Conservation (phyloP, 2,888 invertebrate genomes). For the Tyria jacobaeae region DNA sequence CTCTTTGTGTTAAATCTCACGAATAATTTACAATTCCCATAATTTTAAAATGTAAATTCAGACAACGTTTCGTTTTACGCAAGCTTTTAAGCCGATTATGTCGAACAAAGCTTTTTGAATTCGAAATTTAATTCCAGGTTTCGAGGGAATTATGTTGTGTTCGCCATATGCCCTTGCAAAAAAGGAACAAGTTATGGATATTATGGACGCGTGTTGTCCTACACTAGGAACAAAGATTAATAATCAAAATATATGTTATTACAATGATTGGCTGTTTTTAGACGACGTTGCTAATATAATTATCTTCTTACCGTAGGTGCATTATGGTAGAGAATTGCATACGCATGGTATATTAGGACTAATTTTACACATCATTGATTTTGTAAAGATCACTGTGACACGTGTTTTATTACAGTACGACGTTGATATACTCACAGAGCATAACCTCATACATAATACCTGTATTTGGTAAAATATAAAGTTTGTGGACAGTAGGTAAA, state of each 20-base stretch:
- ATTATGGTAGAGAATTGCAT: background rate
- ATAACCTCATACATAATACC: background rate
- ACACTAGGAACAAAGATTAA: slow-evolving; percentile 13
- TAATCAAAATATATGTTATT: slow-evolving; percentile 17
- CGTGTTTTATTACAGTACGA: slow-evolving; percentile 29
- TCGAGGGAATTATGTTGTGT: slow-evolving; percentile 11
- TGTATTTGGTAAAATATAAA: no score
- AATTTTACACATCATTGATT: slow-evolving; percentile 35
- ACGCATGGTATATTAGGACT: background rate
- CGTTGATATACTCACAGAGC: slow-evolving; percentile 14
- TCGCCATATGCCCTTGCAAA: slow-evolving; percentile 15
- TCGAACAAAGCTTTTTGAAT: slow-evolving; percentile 9
- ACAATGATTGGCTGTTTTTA: slow-evolving; percentile 19
- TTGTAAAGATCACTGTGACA: slow-evolving; percentile 31
- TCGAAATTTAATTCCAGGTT: background rate
- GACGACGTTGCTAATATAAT: slow-evolving; percentile 1
- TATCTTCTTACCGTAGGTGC: background rate
- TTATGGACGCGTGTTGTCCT: slow-evolving; percentile 16
- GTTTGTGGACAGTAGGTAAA: no score
- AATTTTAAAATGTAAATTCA: slow-evolving; percentile 3
- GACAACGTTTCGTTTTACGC: background rate
- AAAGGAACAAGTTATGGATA: slow-evolving; percentile 12
- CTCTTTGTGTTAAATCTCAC: background rate
- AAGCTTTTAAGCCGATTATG: slow-evolving; percentile 19
- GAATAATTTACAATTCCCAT: background rate